Evolutionary conservation across 2,888 invertebrate species (phyloP).

Genomic region (Meta bourneti): DNA sequence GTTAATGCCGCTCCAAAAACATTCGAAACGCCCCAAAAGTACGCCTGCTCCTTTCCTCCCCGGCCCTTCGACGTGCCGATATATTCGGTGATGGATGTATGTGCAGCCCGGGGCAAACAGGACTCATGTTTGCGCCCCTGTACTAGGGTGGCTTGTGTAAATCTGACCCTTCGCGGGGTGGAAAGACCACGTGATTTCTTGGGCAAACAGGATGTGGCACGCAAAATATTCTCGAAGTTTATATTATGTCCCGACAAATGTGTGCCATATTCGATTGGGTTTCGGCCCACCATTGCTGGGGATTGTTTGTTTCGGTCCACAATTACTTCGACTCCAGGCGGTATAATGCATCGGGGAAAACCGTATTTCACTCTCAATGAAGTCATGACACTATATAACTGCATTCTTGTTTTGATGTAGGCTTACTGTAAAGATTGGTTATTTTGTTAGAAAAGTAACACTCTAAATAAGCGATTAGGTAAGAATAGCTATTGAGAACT

Average conservation of each 20-base stretch:
- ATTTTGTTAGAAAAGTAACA: too few relatives aligned
- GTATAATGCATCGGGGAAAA: too few relatives aligned
- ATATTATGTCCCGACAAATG: not conserved
- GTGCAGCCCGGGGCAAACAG: conserved; percentile 31
- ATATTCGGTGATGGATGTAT: conserved; percentile 45
- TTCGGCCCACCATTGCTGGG: not conserved
- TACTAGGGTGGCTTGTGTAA: conserved; percentile 7
- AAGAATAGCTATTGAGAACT: too few relatives aligned
- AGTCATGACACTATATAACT: too few relatives aligned
- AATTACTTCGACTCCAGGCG: conserved; percentile 13
- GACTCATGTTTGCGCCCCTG: conserved; percentile 39
- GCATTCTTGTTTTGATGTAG: too few relatives aligned
- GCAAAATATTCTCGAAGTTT: conserved; percentile 13
- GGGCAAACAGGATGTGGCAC: conserved; percentile 9
- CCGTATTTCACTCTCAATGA: too few relatives aligned
- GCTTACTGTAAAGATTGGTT: too few relatives aligned
- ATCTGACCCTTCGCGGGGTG: conserved; percentile 41
- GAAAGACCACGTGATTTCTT: conserved; percentile 46
- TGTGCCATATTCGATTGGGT: not conserved
- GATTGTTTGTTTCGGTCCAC: not conserved
- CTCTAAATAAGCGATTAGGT: too few relatives aligned
- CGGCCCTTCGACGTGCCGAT: not conserved
- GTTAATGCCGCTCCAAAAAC: conserved; percentile 28
- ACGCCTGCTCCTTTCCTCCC: not conserved
- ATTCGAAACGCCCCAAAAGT: conserved; percentile 8